phyloP scores from a whole-genome alignment of 92 coral and sea anemone genomes.

The Porites cylindrica region DNA sequence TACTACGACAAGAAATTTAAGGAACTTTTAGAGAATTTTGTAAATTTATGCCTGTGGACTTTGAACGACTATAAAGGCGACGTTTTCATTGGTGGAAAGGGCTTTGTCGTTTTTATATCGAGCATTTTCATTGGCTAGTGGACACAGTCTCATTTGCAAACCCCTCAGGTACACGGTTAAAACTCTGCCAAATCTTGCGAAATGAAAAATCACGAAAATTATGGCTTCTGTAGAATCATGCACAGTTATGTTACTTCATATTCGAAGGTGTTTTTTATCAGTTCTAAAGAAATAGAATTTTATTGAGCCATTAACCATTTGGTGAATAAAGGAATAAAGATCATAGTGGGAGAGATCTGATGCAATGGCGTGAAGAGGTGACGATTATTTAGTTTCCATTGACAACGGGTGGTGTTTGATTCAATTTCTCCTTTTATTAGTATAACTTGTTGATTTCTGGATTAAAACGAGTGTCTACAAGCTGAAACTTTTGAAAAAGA shows the following conservation, averaged over 20 bases:
- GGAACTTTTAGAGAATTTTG: neutral
- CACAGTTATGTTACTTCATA: neutral
- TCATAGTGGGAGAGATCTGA: neutral
- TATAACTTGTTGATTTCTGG: no score
- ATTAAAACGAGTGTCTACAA: neutral
- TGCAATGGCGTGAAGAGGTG: slow-evolving; percentile 6
- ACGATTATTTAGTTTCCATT: neutral
- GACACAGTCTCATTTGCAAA: neutral
- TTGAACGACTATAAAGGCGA: neutral
- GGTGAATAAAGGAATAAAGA: no score
- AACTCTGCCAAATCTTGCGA: no score
- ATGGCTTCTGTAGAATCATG: neutral
- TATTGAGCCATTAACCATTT: no score
- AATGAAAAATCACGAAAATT: neutral
- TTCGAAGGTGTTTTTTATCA: neutral
- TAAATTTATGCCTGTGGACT: slow-evolving; percentile 33
- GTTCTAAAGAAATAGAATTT: neutral
- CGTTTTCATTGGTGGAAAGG: slow-evolving; percentile 22
- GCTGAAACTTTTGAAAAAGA: neutral
- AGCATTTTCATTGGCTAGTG: slow-evolving; percentile 7
- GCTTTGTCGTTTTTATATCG: neutral
- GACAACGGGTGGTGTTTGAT: neutral
- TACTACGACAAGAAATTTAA: neutral
- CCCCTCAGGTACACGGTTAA: neutral
- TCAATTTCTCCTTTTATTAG: neutral